Percentiles rank a stretch among this genome's conserved stretches.
These are phyloP conservation scores for Hermatobates lingyangjiaoensis DNA, from an alignment of 1,140 invertebrate genomes.

Conservation along the genomic window DNA sequence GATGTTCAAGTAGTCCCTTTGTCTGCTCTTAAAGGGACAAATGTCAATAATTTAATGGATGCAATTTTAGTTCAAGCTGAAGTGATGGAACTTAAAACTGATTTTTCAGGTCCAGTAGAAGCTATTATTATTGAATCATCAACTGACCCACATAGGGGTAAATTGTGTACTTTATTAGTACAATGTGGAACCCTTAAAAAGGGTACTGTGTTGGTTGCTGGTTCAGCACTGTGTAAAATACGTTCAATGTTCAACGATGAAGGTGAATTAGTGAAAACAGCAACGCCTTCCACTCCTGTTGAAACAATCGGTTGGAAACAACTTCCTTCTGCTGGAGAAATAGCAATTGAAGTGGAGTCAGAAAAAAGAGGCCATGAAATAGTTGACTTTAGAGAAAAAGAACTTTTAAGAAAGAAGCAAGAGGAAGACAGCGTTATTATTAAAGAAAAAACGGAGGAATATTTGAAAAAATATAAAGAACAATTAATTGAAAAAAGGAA, in stretches of 20 bases:
- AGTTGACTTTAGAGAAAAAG: slow-evolving; percentile 37
- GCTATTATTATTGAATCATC: slow-evolving; percentile 78
- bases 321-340: slow-evolving; percentile 70
- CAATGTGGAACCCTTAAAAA: slow-evolving; percentile 74
- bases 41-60: slow-evolving; percentile 64
- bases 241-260: slow-evolving; percentile 56
- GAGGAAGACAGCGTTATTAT: slow-evolving; percentile 40
- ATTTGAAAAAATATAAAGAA: slow-evolving; percentile 41
- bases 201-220: slow-evolving; percentile 66
- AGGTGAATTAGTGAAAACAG: slow-evolving; percentile 42
- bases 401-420: slow-evolving; percentile 38
- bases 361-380: slow-evolving; percentile 55
- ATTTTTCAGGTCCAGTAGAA: slow-evolving; percentile 67
- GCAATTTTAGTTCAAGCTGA: slow-evolving; percentile 74
- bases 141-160: slow-evolving; percentile 50
- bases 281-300: slow-evolving; percentile 61
- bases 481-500: slow-evolving; percentile 39
- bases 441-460: slow-evolving; percentile 40
- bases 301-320: slow-evolving; percentile 72
- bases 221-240: slow-evolving; percentile 65
- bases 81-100: slow-evolving; percentile 63
- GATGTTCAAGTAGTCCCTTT: slow-evolving; percentile 81
- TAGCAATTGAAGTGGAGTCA: slow-evolving; percentile 59
- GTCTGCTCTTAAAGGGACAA: slow-evolving; percentile 70
- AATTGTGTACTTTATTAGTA: slow-evolving; percentile 71